Evolutionary conservation across 2,113 vertebrate genomes (phyloP), one percentile per base, ranked within the genome.

Genomic region (Clarias magur): DNA sequence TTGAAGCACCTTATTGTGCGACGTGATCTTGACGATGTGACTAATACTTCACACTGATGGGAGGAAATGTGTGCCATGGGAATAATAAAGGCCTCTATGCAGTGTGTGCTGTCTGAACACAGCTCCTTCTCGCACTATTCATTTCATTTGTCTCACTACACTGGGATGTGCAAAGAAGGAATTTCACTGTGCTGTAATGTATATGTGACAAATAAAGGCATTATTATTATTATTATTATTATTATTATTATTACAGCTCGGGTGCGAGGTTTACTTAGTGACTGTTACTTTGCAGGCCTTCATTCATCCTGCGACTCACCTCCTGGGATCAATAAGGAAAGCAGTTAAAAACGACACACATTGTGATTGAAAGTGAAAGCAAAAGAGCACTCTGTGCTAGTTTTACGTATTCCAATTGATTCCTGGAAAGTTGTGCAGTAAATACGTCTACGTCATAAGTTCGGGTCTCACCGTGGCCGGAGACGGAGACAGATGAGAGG

Each of bases 1-100:
- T 93, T 92, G 68, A 92, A 92, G 92, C 93, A 95, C 93, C 94
- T 95, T 93, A 95, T 95, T 95, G 94, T 96, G 90, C 91, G 90
- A 79, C 86, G 89, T 54, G 84, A 10, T 75, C 89, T 91, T 88
- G 89, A 92, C 91, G 91, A 91, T 78, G 82, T 83, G 83, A 79
- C 91, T 87, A 90, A 91, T 93, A 91, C 91, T 90, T 92, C 86
- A 91, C 80, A 59, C 88, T 92, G 89, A 95, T 94, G 91, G 91
- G 92, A 92, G 91, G 92, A 91, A 85, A 89, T 91, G 90, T 88
- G 91, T 81, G 87, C 87, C 87, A 86, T 63, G 81, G 68, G 80
- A 86, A 88, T 91, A 90, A 90, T 93, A 91, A 89, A 89, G 90
- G 67, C 72, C 53, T 25, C 53, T 38, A 21, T 76, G n/a, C 57